These are phyloP conservation scores for Zoanthus sociatus DNA, from an alignment of 92 coral and sea anemone species.

Conservation along the genomic window DNA sequence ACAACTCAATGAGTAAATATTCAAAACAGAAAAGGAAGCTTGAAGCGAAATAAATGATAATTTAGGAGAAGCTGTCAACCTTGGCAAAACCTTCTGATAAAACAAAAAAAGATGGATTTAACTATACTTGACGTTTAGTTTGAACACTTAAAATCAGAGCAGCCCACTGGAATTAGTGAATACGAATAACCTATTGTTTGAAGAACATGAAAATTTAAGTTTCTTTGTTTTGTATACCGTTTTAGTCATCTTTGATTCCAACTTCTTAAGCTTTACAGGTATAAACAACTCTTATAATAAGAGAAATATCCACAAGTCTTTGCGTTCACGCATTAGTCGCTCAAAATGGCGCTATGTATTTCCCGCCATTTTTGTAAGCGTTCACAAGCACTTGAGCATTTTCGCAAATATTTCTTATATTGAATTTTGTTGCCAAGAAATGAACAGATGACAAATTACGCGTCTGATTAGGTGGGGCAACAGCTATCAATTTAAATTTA, in stretches of 20 bases:
- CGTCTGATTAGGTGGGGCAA: not conserved
- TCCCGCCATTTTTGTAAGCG: not conserved
- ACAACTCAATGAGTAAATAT: too few species aligned
- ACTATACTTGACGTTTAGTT: not conserved
- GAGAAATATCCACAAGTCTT: not conserved
- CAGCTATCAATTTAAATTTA: not conserved
- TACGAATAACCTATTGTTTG: not conserved
- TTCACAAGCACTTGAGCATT: not conserved
- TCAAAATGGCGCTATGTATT: not conserved
- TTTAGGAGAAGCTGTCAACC: not conserved
- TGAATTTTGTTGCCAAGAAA: not conserved
- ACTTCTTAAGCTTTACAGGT: not conserved
- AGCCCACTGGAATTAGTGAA: not conserved
- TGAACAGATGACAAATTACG: not conserved
- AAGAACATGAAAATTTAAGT: not conserved
- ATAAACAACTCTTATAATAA: not conserved
- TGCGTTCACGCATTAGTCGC: not conserved
- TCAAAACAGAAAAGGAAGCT: not conserved
- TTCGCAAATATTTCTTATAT: not conserved
- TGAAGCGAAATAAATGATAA: not conserved
- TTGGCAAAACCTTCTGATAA: not conserved
- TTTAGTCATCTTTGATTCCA: not conserved
- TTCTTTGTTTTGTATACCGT: conserved; percentile 9
- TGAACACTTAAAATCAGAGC: not conserved
- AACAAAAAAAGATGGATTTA: not conserved